A percentile compares a stretch with the other conserved stretches of the same genome.
Evolutionary conservation across 2,113 vertebrate species (phyloP).

Genomic region (Nannospalax galili): DNA sequence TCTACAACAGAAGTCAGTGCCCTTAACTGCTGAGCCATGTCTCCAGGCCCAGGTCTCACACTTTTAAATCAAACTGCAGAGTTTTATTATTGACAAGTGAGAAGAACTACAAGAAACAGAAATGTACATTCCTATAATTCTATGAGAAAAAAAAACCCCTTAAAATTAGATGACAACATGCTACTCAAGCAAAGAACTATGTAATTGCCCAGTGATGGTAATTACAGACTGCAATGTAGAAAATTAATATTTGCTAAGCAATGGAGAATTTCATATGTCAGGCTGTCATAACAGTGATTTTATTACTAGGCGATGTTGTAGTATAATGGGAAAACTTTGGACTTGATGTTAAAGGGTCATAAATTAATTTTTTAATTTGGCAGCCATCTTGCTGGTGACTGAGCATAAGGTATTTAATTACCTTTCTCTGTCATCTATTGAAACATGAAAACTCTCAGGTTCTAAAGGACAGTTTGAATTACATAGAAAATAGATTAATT

Average conservation of each 20-base stretch:
- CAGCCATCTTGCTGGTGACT: constrained; percentile 52
- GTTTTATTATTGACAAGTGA: too few species aligned
- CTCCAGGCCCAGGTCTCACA: too few species aligned
- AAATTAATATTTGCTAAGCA: constrained; percentile 67
- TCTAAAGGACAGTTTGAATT: constrained; percentile 18
- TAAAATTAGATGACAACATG: constrained; percentile 52
- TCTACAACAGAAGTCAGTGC: too few species aligned
- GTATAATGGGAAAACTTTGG: constrained; percentile 58
- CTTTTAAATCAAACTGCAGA: too few species aligned
- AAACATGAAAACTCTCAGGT: constrained; percentile 40
- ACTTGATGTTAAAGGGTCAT: constrained; percentile 60
- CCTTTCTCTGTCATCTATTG: background rate
- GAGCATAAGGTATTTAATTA: constrained; percentile 35
- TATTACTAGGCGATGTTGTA: constrained; percentile 44
- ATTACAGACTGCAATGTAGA: constrained; percentile 62
- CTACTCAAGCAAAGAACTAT: constrained; percentile 54
- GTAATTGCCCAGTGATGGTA: constrained; percentile 43
- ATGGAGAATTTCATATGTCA: constrained; percentile 50
- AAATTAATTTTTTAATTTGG: constrained; percentile 65
- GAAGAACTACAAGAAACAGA: background rate
- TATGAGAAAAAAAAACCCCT: constrained; percentile 33
- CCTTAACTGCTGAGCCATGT: too few species aligned
- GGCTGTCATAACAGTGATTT: constrained; percentile 61
- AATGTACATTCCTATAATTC: background rate
- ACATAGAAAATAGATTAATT: background rate